Percentiles rank a stretch among this genome's conserved stretches.
phyloP scores from a whole-genome alignment of 2,797 vertebrate genomes.

The Nothura maculosa region DNA sequence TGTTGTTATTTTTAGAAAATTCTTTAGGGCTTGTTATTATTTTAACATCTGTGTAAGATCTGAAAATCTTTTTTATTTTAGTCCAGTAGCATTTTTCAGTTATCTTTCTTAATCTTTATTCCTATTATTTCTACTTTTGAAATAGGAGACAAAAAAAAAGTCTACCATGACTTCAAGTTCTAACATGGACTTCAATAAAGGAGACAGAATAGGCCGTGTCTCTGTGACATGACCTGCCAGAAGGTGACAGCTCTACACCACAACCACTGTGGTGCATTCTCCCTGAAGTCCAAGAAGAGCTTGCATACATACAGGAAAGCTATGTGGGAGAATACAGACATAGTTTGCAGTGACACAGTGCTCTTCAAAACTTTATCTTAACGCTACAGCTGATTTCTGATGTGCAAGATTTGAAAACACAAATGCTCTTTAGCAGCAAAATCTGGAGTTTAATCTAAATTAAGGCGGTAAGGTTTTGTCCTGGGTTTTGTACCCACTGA shows the following conservation, averaged over 20 bases:
- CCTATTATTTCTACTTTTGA: neutral
- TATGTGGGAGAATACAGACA: neutral
- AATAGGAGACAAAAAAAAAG: neutral
- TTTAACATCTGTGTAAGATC: neutral
- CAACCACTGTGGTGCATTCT: neutral
- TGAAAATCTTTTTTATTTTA: neutral
- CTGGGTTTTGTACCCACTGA: neutral
- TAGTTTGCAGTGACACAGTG: neutral
- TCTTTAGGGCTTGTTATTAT: neutral
- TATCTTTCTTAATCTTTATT: neutral
- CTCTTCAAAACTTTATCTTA: neutral
- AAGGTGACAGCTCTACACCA: neutral
- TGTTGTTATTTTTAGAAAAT: conserved; percentile 28
- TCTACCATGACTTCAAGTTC: neutral
- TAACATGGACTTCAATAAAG: neutral
- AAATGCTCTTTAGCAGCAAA: neutral
- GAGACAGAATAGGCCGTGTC: neutral
- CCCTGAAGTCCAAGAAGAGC: neutral
- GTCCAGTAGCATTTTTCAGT: neutral
- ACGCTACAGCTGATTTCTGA: neutral
- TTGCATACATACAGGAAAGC: neutral
- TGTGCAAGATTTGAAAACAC: neutral
- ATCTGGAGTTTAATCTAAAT: neutral
- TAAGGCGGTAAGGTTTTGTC: neutral
- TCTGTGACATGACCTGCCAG: neutral